Evolutionary conservation across 2,888 invertebrate genomes (phyloP).

Genomic region (Temnothorax ravouxi): DNA sequence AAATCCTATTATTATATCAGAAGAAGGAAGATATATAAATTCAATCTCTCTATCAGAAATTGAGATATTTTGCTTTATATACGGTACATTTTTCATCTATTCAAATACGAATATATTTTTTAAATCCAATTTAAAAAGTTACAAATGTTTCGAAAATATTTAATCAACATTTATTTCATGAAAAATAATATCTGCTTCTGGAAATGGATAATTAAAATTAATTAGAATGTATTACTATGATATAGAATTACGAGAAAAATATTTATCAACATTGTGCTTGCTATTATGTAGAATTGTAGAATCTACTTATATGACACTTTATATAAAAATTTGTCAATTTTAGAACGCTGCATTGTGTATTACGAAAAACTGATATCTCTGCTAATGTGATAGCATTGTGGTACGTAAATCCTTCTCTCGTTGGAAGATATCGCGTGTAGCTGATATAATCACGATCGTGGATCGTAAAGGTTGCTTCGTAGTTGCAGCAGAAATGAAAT

Average conservation of each 20-base stretch:
- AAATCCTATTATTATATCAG: conserved; percentile 16
- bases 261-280: not conserved
- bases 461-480: conserved; percentile 27
- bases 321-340: conserved; percentile 7
- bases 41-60: not conserved
- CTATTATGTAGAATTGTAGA: not conserved
- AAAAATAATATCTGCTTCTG: not conserved
- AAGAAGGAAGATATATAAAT: not conserved
- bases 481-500: conserved; percentile 64
- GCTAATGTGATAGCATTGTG: conserved; percentile 8
- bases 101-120: not conserved
- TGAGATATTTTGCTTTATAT: not conserved
- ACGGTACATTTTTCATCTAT: not conserved
- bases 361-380: not conserved
- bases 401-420: conserved; percentile 42
- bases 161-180: not conserved
- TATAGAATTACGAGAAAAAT: not conserved
- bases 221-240: not conserved
- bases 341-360: not conserved
- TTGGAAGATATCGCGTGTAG: conserved; percentile 43
- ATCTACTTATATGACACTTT: not conserved
- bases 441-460: conserved; percentile 22
- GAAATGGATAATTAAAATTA: not conserved
- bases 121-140: not conserved
- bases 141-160: conserved; percentile 16